Base-by-base conservation (phyloP, 2,797 vertebrate genomes). In the Diplodus puntazzo region DNA sequence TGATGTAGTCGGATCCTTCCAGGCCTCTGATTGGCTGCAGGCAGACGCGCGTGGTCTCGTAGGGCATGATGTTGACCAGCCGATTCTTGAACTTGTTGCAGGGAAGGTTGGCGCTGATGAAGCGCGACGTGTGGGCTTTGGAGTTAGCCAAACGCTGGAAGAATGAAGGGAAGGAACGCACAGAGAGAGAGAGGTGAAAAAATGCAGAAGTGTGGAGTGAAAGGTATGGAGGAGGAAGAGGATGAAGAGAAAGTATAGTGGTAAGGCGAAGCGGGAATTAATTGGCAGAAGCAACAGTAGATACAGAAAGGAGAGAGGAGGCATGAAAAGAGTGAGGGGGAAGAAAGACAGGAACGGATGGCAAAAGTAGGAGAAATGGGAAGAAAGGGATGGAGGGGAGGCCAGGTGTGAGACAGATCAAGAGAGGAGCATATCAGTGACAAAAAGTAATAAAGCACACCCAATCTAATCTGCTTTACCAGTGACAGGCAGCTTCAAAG, bases 1-100 rank as follows among this genome's bases (percentile, higher is more conserved):
- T 99, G 94, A 99, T 97, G 93, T 99, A 99, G 91, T 99, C 98
- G 0, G 98, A 99, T 49, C 98, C 98, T 86, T 99, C 98, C 72
- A 99, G 96, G 3, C 98, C 98, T 4, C 98, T 94, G 95, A 99
- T 99, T 91, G 98, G 98, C 95, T 99, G 98, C 72, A 99, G 96
- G 82, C 98, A 98, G 82, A 99, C 98, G 0, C 98, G 96, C 0
- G 98, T 99, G 81, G 96, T 98, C 95, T 99, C 98, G 0, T 99
- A 99, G 4, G 98, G 98, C 98, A 99, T 99, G 95, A 99, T 98
- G 94, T 99, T 99, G n/a, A 99, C 98, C 82, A 99, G 96, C 81
- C 98, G 97, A 87, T 99, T 99, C 95, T 99, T 99, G 93, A 99
- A 99, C 87, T 99, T 99, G 97, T 99, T 99, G 93, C 98, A 99